These are phyloP conservation scores for Xenops minutus DNA, from an alignment of 2,797 vertebrate species.

Conservation along the genomic window DNA sequence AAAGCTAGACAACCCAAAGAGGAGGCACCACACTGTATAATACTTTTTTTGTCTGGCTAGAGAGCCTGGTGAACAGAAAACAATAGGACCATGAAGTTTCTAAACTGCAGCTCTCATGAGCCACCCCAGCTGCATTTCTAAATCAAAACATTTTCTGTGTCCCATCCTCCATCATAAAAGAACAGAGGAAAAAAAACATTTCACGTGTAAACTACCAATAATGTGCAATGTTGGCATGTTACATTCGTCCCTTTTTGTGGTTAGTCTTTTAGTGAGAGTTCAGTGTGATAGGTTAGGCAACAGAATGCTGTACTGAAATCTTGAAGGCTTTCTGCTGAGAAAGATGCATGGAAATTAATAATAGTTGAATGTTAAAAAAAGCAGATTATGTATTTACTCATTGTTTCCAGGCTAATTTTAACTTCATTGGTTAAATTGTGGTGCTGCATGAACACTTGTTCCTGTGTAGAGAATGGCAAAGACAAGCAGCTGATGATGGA, in stretches of 20 bases:
- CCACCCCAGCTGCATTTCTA: neutral
- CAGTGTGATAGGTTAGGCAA: neutral
- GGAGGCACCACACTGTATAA: neutral
- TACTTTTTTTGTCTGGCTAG: neutral
- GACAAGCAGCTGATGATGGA: neutral
- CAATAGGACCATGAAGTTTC: neutral
- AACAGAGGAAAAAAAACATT: neutral
- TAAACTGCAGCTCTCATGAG: neutral
- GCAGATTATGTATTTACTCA: neutral
- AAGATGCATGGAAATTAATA: neutral
- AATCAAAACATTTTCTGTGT: neutral
- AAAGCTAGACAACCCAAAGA: neutral
- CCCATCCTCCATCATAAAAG: neutral
- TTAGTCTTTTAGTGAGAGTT: neutral
- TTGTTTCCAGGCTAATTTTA: constrained; percentile 1
- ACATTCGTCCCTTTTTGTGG: neutral
- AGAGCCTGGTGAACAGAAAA: neutral
- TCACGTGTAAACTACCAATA: neutral
- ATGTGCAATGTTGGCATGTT: neutral
- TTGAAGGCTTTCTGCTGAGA: neutral
- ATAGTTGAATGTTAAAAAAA: neutral
- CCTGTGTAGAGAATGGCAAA: neutral
- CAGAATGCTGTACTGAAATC: neutral
- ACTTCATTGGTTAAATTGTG: neutral
- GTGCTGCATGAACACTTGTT: neutral